A percentile compares a stretch with the other conserved stretches of the same genome.
Conservation (phyloP, 37 sponge, comb jelly and placozoan species). For the Halichondria panicea region DNA sequence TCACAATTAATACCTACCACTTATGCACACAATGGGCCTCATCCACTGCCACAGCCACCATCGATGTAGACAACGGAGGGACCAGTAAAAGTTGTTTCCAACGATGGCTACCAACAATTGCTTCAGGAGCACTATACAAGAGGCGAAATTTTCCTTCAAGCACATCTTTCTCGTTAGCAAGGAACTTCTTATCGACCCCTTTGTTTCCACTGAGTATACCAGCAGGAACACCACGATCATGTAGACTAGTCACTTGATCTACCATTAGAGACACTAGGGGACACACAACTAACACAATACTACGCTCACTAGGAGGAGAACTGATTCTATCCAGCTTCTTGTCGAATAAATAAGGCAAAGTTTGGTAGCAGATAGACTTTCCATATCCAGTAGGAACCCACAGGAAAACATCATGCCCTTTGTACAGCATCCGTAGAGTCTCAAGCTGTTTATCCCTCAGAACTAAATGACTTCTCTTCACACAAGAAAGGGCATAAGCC, state of each 20-base stretch:
- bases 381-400: conserved; percentile 29
- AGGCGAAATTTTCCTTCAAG: neutral
- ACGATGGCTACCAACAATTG: neutral
- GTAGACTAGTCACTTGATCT: conserved; percentile 35
- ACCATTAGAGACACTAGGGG: conserved; percentile 58
- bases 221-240: conserved; percentile 15
- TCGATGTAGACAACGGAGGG: neutral
- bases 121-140: conserved; percentile 18
- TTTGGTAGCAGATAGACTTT: conserved; percentile 8
- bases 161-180: conserved; percentile 24
- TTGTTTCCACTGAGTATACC: conserved; percentile 5
- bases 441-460: conserved; percentile 6
- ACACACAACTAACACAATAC: conserved; percentile 21
- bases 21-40: conserved; percentile 26
- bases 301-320: neutral
- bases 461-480: too few relatives aligned
- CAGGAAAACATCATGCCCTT: conserved; percentile 12
- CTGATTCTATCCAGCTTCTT: neutral
- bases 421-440: neutral
- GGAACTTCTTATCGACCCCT: neutral
- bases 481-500: too few relatives aligned
- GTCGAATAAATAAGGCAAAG: neutral
- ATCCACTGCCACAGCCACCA: neutral
- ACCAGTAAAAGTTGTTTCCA: conserved; percentile 12
- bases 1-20: conserved; percentile 10